Percentiles rank a stretch among this genome's conserved stretches.
These are phyloP conservation scores for Chesias legatella DNA, from an alignment of 2,888 invertebrate genomes.

Conservation along the genomic window DNA sequence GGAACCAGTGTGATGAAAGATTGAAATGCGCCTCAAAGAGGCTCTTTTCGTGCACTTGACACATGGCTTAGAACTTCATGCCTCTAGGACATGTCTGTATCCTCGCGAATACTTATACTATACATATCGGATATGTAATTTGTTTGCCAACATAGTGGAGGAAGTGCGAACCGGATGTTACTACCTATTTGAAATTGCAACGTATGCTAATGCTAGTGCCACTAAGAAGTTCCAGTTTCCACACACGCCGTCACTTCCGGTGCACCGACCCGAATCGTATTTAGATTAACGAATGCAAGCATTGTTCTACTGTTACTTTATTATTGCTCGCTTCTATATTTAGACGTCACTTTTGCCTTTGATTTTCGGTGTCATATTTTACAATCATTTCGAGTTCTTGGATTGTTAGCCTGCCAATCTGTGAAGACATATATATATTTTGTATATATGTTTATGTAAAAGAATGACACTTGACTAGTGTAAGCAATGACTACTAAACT, in stretches of 20 bases:
- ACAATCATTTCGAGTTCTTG: too few species aligned
- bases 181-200: constrained; percentile 59
- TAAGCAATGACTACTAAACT: too few species aligned
- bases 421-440: too few species aligned
- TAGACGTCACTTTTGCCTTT: neutral
- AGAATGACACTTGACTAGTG: too few species aligned
- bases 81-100: too few species aligned
- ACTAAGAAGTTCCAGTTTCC: constrained; percentile 39
- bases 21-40: too few species aligned
- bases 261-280: constrained; percentile 40
- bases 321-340: neutral
- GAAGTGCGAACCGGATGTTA: constrained; percentile 57
- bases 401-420: too few species aligned
- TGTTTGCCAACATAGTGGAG: constrained; percentile 43
- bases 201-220: constrained; percentile 59
- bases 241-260: constrained; percentile 11
- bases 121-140: constrained; percentile 27
- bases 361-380: too few species aligned
- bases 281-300: constrained; percentile 19
- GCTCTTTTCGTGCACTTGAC: too few species aligned
- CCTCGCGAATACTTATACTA: neutral
- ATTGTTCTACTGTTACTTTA: constrained; percentile 5
- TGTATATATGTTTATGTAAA: too few species aligned
- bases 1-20: too few species aligned
- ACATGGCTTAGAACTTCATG: too few species aligned